phyloP scores from a whole-genome alignment of 64 coral and sea anemone species.

The Montipora efflorescens region DNA sequence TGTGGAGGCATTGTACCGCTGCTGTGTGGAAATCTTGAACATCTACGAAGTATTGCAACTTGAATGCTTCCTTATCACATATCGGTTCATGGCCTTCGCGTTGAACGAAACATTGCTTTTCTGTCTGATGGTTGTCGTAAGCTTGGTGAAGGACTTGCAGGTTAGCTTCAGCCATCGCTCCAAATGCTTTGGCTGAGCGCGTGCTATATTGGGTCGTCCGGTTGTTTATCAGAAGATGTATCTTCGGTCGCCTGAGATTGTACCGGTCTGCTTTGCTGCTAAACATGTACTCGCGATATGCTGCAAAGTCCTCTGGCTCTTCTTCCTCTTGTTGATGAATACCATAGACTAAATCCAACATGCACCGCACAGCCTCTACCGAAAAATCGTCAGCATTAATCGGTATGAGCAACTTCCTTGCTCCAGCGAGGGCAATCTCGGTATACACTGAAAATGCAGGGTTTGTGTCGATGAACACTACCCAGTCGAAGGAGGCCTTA shows the following conservation, averaged over 20 bases:
- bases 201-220: neutral
- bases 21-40: constrained; percentile 23
- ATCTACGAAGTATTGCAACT: constrained; percentile 2
- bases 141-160: constrained; percentile 5
- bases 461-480: constrained; percentile 43
- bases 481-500: neutral
- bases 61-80: neutral
- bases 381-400: constrained; percentile 49
- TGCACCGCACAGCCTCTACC: neutral
- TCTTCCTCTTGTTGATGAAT: neutral
- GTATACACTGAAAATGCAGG: constrained; percentile 25
- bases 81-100: neutral
- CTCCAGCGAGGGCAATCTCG: constrained; percentile 27
- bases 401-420: constrained; percentile 24
- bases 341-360: constrained; percentile 47
- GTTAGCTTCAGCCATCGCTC: neutral
- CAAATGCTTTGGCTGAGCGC: neutral
- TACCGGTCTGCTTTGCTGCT: neutral
- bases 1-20: constrained; percentile 18
- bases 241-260: neutral
- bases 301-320: neutral
- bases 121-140: neutral
- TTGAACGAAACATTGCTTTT: neutral
- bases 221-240: constrained; percentile 35
- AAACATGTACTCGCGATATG: constrained; percentile 16